Evolutionary conservation across 2,888 invertebrate genomes (phyloP).

Genomic region (Pinctada fucata): DNA sequence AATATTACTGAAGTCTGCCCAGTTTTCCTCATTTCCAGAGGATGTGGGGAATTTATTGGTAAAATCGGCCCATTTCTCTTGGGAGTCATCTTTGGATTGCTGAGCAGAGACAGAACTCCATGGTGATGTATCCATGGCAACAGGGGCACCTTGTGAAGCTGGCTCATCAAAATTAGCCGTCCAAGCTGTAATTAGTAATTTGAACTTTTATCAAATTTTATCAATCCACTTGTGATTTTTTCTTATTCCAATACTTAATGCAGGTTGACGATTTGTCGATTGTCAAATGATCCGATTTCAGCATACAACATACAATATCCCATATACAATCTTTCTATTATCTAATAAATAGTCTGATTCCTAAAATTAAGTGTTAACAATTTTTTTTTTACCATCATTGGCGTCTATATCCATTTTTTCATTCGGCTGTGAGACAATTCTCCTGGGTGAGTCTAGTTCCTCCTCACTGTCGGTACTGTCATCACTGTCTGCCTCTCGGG

Average conservation of each 20-base stretch:
- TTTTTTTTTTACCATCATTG: constrained; percentile 55
- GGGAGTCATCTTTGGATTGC: constrained; percentile 62
- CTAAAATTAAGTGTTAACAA: too few relatives aligned
- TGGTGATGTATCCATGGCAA: constrained; percentile 76
- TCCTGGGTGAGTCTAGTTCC: constrained; percentile 73
- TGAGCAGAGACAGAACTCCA: constrained; percentile 67
- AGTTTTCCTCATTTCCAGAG: constrained; percentile 45
- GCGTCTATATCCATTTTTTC: constrained; percentile 74
- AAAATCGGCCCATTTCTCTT: constrained; percentile 71
- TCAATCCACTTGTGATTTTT: too few relatives aligned
- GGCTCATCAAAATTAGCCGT: constrained; percentile 68
- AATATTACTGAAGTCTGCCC: constrained; percentile 60
- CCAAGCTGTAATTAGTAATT: constrained; percentile 47
- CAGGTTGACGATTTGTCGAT: too few relatives aligned
- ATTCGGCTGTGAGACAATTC: constrained; percentile 59
- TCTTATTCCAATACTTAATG: too few relatives aligned
- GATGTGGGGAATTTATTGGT: constrained; percentile 44
- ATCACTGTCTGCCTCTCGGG: constrained; percentile 56
- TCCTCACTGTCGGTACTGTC: constrained; percentile 75
- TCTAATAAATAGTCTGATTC: too few relatives aligned
- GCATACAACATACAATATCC: too few relatives aligned
- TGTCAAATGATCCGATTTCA: too few relatives aligned
- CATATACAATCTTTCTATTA: too few relatives aligned
- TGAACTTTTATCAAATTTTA: too few relatives aligned
- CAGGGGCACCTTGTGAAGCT: constrained; percentile 65